Conservation (phyloP, 2,113 vertebrate species). For the Anoura caudifer region DNA sequence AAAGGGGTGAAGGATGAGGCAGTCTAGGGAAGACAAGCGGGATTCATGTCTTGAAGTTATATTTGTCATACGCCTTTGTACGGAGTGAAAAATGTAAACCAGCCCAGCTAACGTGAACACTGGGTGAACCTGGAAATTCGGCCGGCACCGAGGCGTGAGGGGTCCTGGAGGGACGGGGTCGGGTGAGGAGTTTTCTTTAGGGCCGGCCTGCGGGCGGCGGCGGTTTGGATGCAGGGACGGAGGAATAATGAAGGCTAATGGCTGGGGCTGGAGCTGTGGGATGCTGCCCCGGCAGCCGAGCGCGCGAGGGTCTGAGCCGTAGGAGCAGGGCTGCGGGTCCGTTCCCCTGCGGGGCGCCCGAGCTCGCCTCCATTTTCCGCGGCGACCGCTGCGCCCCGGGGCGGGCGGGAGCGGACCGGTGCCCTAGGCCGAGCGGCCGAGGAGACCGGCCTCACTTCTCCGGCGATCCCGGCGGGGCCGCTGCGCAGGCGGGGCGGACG, state of each 20-base stretch:
- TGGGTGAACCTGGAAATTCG: background rate
- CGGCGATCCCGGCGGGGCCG: background rate
- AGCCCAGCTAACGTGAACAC: background rate
- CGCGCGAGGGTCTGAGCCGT: background rate
- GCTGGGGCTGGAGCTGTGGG: background rate
- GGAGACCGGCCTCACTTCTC: background rate
- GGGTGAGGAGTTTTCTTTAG: background rate
- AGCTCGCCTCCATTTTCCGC: conserved; percentile 7
- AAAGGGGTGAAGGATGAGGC: background rate
- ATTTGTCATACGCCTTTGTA: background rate
- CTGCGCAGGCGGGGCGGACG: background rate
- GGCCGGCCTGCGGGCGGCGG: background rate
- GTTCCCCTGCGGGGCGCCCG: conserved; percentile 16
- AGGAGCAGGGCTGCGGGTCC: background rate
- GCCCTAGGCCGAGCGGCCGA: conserved; percentile 42
- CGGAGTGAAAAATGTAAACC: background rate
- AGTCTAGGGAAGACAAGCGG: background rate
- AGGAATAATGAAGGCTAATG: background rate
- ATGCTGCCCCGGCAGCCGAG: background rate
- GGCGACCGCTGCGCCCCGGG: background rate
- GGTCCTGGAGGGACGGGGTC: background rate
- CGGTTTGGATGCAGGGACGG: background rate
- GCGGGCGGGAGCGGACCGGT: background rate
- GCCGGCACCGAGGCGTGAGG: background rate
- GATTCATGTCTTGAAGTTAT: background rate